Conservation (phyloP, 2,797 vertebrate genomes). For the Scarus forsteni region DNA sequence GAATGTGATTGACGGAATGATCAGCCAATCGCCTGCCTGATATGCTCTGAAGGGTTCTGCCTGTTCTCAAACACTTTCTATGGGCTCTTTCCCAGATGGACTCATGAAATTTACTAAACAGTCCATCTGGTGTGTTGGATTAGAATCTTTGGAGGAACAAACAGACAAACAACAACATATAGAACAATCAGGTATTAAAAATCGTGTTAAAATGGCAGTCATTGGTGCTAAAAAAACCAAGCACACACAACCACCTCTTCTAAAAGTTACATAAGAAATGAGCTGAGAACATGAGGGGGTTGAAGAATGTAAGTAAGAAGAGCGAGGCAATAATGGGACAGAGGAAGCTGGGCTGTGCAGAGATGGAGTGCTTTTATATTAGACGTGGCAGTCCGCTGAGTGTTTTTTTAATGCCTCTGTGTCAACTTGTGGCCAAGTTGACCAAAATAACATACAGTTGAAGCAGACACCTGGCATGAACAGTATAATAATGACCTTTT, state of each 20-base stretch:
- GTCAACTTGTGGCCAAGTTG: constrained; percentile 29
- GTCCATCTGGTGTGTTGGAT: no score
- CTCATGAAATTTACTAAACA: no score
- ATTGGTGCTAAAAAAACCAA: no score
- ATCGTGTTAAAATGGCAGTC: no score
- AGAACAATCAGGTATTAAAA: no score
- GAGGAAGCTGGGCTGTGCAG: constrained; percentile 5
- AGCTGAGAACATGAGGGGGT: not conserved
- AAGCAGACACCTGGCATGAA: constrained; percentile 67
- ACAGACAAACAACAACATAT: no score
- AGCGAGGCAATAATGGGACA: not conserved
- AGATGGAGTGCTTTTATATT: constrained; percentile 23
- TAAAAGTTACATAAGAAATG: not conserved
- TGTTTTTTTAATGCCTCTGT: constrained; percentile 22
- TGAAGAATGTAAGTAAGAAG: not conserved
- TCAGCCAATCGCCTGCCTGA: no score
- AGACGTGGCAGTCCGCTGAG: constrained; percentile 20
- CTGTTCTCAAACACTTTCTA: no score
- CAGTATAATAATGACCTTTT: constrained; percentile 46
- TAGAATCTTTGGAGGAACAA: no score
- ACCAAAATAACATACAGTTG: constrained; percentile 53
- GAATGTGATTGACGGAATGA: no score
- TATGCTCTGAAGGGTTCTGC: no score
- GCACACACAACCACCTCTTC: not conserved
- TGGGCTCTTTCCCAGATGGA: no score